phyloP scores from a whole-genome alignment of 2,797 vertebrate genomes.

The Chaunax sp. region DNA sequence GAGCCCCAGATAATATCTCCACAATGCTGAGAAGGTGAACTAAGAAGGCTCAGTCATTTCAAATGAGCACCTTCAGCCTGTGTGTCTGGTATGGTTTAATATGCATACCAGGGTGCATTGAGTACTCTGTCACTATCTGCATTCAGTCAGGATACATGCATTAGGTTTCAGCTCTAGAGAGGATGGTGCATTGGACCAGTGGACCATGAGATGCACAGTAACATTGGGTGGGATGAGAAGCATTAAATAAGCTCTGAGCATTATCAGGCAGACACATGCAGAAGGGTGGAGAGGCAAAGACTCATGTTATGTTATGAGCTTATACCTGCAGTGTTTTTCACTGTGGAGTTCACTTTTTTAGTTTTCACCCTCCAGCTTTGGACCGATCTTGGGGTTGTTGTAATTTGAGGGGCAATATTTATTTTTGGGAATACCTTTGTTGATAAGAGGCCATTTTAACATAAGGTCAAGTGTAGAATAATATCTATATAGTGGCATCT shows the following conservation, averaged over 20 bases:
- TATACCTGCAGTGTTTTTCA: constrained; percentile 19
- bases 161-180: constrained; percentile 22
- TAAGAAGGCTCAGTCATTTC: neutral
- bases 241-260: constrained; percentile 50
- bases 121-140: constrained; percentile 20
- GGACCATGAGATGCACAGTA: constrained; percentile 37
- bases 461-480: no score
- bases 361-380: constrained; percentile 17
- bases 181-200: constrained; percentile 19
- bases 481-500: no score
- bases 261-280: constrained; percentile 31
- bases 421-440: no score
- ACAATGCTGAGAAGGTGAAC: neutral
- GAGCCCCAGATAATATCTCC: neutral
- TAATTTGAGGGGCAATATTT: no score
- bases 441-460: no score
- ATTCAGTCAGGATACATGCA: constrained; percentile 31
- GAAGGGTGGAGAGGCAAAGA: neutral
- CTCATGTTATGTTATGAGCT: constrained; percentile 10
- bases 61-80: constrained; percentile 15
- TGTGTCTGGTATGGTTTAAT: constrained; percentile 1
- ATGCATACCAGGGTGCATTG: constrained; percentile 34
- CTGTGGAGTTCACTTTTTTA: constrained; percentile 5
- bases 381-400: constrained; percentile 6
- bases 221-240: constrained; percentile 45